Evolutionary conservation across 2,888 invertebrate species (phyloP), one percentile per base, ranked within the genome.

Genomic region (Antheraea assamensis): DNA sequence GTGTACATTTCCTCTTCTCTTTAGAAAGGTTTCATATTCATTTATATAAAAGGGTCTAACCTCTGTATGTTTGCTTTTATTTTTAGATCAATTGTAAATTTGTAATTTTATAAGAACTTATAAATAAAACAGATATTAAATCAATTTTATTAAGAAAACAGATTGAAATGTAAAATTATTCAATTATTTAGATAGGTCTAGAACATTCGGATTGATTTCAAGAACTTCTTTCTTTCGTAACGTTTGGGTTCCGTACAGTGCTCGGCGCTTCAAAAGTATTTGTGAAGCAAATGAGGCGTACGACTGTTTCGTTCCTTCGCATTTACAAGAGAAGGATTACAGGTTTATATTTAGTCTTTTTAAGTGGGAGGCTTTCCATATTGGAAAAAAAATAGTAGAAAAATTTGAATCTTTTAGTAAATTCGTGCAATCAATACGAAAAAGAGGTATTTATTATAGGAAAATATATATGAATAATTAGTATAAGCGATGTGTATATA

Each of bases 201-300:
- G n/a, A 68, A 35, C 19, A 31, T 24, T 35, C 68, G 35, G 61
- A 64, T 35, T 68, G 68, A 35, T 35, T 68, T 24, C 24, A 68
- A 35, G 35, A 68, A 68, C 35, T 68, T 35, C 35, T n/a, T 66
- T 66, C 66, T 66, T 68, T 31, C 66, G 30, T 31, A n/a, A 68
- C 68, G 19, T 68, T 68, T 68, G 68, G 13, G n/a, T 35, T 68
- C 35, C 68, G n/a, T 68, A 13, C 68, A 35, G 68, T 24, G 58
- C 31, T 68, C 42, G 13, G 21, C 52, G 52, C 31, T 68, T 19
- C 35, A 35, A 68, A 68, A 35, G 77, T 79, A 84, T 85, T 84
- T 84, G 85, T 76, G 74, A 83, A 82, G 82, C 83, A 85, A 84
- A 85, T 85, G 84, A 84, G 80, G 78, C 78, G 76, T 77, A 73